Conservation (phyloP, 2,888 invertebrate species). For the Ectemnius lituratus region DNA sequence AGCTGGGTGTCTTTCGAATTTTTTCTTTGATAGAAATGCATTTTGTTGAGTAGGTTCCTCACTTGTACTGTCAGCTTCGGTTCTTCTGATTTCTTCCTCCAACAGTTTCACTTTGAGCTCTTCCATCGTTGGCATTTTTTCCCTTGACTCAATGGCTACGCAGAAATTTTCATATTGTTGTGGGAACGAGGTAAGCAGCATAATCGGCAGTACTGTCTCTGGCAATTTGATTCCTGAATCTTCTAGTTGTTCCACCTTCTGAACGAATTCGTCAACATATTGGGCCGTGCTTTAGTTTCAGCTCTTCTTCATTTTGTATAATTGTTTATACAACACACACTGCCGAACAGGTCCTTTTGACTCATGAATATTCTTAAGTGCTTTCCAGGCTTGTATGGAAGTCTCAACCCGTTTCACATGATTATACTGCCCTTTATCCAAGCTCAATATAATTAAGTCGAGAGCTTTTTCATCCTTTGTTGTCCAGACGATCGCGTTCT, state of each 20-base stretch:
- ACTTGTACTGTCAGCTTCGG: conserved; percentile 9
- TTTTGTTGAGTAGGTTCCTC: neutral
- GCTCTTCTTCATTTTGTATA: conserved; percentile 46
- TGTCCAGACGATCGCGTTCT: conserved; percentile 21
- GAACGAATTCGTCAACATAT: conserved; percentile 39
- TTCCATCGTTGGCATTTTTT: conserved; percentile 11
- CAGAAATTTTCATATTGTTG: conserved; percentile 18
- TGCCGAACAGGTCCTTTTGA: conserved; percentile 52
- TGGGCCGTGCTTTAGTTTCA: conserved; percentile 32
- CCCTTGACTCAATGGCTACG: conserved; percentile 16
- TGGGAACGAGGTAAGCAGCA: conserved; percentile 19
- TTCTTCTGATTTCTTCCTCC: conserved; percentile 25
- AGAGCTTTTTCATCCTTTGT: conserved; percentile 43
- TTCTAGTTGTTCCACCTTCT: conserved; percentile 47
- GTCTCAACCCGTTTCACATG: conserved; percentile 20
- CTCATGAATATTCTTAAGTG: conserved; percentile 34
- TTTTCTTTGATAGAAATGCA: conserved; percentile 15
- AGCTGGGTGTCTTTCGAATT: neutral
- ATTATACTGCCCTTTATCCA: conserved; percentile 29
- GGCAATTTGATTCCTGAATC: conserved; percentile 52
- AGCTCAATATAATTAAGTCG: conserved; percentile 38
- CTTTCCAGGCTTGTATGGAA: conserved; percentile 28
- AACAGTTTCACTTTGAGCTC: conserved; percentile 14
- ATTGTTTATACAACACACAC: conserved; percentile 47
- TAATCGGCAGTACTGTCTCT: conserved; percentile 19